These are phyloP conservation scores for Lathamus discolor DNA, from an alignment of 2,113 vertebrate species.

Conservation along the genomic window DNA sequence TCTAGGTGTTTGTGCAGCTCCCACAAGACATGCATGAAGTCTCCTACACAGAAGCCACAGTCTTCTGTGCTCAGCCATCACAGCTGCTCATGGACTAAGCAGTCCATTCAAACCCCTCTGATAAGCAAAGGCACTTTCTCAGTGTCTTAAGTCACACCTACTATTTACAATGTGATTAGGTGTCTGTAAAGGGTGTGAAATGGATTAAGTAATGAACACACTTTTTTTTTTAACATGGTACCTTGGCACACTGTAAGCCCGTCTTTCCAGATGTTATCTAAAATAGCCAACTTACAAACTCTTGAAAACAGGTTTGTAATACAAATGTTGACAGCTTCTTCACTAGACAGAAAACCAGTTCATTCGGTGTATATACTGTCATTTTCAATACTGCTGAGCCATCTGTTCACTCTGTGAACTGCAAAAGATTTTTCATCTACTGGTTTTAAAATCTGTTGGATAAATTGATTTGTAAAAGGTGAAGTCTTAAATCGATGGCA, in stretches of 20 bases:
- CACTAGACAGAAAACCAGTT: conserved; percentile 63
- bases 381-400: conserved; percentile 61
- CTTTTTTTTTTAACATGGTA: not conserved
- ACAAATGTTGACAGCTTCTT: conserved; percentile 68
- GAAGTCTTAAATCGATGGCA: conserved; percentile 29
- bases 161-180: not conserved
- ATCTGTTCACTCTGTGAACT: conserved; percentile 65
- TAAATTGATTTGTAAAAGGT: conserved; percentile 50
- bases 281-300: conserved; percentile 60
- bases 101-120: not conserved
- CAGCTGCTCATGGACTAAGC: accelerated
- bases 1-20: not conserved
- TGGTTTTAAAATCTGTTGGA: conserved; percentile 22
- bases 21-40: not conserved
- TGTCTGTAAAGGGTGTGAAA: not conserved
- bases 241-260: not conserved
- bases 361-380: conserved; percentile 46
- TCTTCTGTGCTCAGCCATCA: not conserved
- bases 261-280: conserved; percentile 65
- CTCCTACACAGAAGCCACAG: not conserved
- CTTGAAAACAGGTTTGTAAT: conserved; percentile 62
- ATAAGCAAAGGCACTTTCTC: not conserved
- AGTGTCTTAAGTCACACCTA: not conserved
- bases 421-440: conserved; percentile 41
- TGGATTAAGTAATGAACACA: not conserved